Evolutionary conservation across 2,113 vertebrate species (phyloP).

Genomic region (Rissa tridactyla): DNA sequence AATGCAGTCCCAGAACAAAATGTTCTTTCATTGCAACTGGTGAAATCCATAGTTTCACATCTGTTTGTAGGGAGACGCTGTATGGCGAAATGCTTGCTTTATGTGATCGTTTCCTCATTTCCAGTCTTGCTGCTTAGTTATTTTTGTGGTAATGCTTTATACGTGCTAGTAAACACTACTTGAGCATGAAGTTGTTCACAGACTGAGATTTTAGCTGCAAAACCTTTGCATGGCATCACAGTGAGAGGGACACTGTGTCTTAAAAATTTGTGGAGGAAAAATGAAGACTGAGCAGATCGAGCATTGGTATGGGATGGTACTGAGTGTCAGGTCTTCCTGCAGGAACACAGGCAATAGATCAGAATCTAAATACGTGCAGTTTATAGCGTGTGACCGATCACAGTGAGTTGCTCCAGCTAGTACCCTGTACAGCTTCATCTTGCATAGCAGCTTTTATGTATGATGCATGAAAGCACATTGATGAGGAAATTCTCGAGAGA

Average conservation of each 20-base stretch:
- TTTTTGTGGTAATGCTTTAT: background rate
- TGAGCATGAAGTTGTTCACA: background rate
- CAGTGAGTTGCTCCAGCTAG: background rate
- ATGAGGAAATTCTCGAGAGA: background rate
- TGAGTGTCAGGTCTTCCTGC: background rate
- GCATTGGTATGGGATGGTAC: background rate
- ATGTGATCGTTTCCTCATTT: background rate
- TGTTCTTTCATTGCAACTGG: conserved; percentile 30
- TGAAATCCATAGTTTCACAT: conserved; percentile 34
- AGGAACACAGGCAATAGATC: background rate
- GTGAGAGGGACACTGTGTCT: background rate
- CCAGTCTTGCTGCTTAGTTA: background rate
- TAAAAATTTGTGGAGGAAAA: background rate
- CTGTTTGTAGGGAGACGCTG: background rate
- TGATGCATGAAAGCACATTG: background rate
- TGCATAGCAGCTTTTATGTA: background rate
- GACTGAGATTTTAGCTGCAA: background rate
- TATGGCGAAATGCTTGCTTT: background rate
- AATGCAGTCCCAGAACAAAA: conserved; percentile 25
- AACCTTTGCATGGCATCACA: background rate
- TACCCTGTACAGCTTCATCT: background rate
- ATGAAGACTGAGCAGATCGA: background rate
- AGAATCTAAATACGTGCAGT: background rate
- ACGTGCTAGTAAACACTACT: background rate
- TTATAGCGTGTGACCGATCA: rapidly evolving